A percentile compares a stretch with the other conserved stretches of the same genome.
Evolutionary conservation across 2,797 vertebrate species (phyloP).

Genomic region (Sebastes diaconus): DNA sequence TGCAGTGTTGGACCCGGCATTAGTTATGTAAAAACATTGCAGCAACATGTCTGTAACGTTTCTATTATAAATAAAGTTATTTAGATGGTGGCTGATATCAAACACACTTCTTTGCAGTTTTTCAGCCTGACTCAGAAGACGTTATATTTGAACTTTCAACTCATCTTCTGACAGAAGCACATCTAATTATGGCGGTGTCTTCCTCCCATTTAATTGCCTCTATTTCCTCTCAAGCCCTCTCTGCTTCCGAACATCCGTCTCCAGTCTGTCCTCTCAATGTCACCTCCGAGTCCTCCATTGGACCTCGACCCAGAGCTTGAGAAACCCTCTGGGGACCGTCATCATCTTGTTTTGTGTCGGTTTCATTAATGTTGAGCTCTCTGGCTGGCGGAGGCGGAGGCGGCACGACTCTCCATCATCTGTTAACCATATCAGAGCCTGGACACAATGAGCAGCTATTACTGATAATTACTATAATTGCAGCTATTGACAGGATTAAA

Average conservation of each 20-base stretch:
- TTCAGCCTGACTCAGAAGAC: too few species aligned
- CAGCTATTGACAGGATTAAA: conserved; percentile 86
- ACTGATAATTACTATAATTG: conserved; percentile 87
- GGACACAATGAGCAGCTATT: conserved; percentile 81
- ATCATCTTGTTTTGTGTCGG: conserved; percentile 61
- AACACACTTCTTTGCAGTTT: too few species aligned
- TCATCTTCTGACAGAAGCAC: too few species aligned
- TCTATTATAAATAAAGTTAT: too few species aligned
- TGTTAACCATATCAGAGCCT: conserved; percentile 82
- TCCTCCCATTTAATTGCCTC: not conserved
- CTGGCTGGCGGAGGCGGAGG: conserved; percentile 46
- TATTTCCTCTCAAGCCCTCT: too few species aligned
- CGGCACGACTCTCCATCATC: conserved; percentile 67
- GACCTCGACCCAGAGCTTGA: conserved; percentile 51
- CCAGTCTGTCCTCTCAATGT: not conserved
- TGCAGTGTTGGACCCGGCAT: too few species aligned
- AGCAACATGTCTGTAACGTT: too few species aligned
- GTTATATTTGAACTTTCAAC: too few species aligned
- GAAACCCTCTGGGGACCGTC: conserved; percentile 45
- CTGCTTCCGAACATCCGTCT: not conserved
- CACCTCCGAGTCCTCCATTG: conserved; percentile 55
- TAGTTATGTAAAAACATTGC: too few species aligned
- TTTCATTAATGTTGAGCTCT: conserved; percentile 73
- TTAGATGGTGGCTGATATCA: too few species aligned
- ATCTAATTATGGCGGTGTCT: not conserved